Evolutionary conservation across 1,140 invertebrate genomes (phyloP).

Genomic region (Hyles vespertilio): DNA sequence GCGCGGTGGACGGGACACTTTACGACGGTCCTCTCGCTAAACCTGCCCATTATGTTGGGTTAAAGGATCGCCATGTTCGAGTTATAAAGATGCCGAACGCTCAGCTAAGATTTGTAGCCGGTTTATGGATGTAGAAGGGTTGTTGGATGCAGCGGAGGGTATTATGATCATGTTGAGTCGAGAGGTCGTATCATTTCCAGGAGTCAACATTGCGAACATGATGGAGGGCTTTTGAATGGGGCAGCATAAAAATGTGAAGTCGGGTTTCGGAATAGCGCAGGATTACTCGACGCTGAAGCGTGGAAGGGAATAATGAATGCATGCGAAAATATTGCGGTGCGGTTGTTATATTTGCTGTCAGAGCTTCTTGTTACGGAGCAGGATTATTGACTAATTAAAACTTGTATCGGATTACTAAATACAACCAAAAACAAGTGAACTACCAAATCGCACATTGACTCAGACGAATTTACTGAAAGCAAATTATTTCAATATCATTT

Average conservation of each 20-base stretch:
- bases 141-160: conserved; percentile 57
- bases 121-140: conserved; percentile 73
- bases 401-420: too few species aligned
- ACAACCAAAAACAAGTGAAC: too few species aligned
- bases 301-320: too few species aligned
- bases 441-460: too few species aligned
- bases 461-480: too few species aligned
- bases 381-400: too few species aligned
- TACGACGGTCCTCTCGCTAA: conserved; percentile 70
- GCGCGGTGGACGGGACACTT: conserved; percentile 53
- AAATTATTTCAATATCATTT: too few species aligned
- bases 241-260: conserved; percentile 40
- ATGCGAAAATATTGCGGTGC: too few species aligned
- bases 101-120: conserved; percentile 66
- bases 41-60: conserved; percentile 72
- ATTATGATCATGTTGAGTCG: conserved; percentile 69
- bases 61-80: conserved; percentile 67
- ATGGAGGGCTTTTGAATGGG: conserved; percentile 59
- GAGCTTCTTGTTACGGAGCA: too few species aligned
- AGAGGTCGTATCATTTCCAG: conserved; percentile 64
- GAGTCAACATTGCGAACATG: conserved; percentile 68
- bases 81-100: conserved; percentile 71
- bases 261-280: not conserved
- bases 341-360: too few species aligned
- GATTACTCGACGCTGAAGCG: too few species aligned